Base-by-base conservation (phyloP, 2,888 invertebrate genomes). In the Loripinus fragilis region DNA sequence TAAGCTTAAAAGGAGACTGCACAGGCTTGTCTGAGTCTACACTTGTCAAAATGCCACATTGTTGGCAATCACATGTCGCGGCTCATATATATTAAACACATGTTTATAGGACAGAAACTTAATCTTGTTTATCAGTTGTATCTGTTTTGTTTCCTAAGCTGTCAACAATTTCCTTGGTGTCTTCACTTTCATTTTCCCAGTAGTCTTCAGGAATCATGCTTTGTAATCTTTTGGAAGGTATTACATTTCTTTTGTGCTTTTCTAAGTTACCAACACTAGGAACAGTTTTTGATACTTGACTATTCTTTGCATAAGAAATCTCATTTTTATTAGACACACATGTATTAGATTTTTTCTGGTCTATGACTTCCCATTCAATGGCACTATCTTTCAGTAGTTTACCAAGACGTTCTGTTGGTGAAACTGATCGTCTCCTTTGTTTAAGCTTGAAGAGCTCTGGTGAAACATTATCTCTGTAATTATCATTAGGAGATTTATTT, bases 141-240 rank as follows among this genome's bases (percentile, higher is more conserved):
- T 74, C 65, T 17, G 17, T 33, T 38, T 74, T 67, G 8, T 38
- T 28, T 30, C 17, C 28, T 30, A 67, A 28, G 10, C 52, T 25
- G 50, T 67, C 66, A 41, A 74, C 50, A 50, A 67, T 8, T 10
- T 67, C 20, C 38, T 74, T 50, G n/a, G 35, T 50, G 15, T 50
- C 52, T 20, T 50, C 38, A 42, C 23, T 41, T 28, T 67, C 67
- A 35, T 41, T 67, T n/a, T 67, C 8, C 70, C 70, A 70, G 55
- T 70, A 70, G 5, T 70, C 70, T 10, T 70, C 38, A 20, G 70
- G 70, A 15, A 70, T 70, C 30, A 70, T 30, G 25, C 15, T 52
- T 30, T 23, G 20, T 28, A 70, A 52, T 33, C 70, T 23, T 52
- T 70, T 33, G 50, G 70, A 50, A 23, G 70, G 70, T 33, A 50